Conservation (phyloP, 64 coral and sea anemone species). For the Pachyseris speciosa region DNA sequence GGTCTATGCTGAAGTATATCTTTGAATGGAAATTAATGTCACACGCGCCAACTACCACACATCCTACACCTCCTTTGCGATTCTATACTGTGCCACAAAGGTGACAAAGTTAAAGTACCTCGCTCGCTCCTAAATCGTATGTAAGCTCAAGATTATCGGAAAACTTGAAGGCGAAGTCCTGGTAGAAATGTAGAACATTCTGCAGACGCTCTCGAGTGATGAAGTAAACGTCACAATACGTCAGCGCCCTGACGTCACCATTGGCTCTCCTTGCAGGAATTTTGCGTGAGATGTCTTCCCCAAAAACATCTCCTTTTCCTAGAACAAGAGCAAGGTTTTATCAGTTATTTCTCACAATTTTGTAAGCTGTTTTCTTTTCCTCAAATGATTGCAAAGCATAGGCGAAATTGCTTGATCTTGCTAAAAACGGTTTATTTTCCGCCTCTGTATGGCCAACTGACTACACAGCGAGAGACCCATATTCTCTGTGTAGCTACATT, state of each 20-base stretch:
- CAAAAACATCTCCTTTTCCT: constrained; percentile 95
- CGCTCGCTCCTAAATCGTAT: constrained; percentile 87
- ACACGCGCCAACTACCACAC: no score
- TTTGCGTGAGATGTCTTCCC: constrained; percentile 92
- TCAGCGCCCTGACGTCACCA: constrained; percentile 92
- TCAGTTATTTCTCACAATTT: no score
- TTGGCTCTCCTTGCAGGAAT: constrained; percentile 78
- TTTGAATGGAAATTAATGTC: no score
- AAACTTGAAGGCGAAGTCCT: constrained; percentile 87
- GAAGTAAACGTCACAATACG: constrained; percentile 91
- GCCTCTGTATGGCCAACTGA: no score
- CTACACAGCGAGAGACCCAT: no score
- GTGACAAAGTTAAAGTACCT: constrained; percentile 49
- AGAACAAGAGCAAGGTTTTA: background rate
- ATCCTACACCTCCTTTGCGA: no score
- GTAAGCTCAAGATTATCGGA: constrained; percentile 85
- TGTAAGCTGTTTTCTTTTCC: no score
- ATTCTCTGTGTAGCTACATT: no score
- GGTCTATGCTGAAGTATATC: no score
- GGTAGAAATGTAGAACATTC: constrained; percentile 86
- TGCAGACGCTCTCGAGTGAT: constrained; percentile 92
- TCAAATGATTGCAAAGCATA: no score
- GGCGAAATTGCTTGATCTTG: no score
- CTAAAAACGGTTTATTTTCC: no score
- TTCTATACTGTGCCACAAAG: background rate